Evolutionary conservation across 2,113 vertebrate genomes (phyloP).

Genomic region (Mustelus asterias): DNA sequence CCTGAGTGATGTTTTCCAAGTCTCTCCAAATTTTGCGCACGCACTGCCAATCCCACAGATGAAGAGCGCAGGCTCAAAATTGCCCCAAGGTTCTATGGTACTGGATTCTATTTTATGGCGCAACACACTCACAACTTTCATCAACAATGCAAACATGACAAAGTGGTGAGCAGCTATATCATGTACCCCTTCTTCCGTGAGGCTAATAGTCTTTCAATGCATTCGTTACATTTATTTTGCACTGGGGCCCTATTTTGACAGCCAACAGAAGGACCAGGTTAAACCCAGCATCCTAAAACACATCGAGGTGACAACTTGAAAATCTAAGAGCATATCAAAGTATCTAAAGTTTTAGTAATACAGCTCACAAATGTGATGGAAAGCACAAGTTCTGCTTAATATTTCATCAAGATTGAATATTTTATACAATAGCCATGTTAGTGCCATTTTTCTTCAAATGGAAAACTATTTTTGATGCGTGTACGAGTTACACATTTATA

Average conservation of each 20-base stretch:
- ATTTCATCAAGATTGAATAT: constrained; percentile 12
- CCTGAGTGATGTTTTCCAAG: no score
- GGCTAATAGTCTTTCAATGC: constrained; percentile 44
- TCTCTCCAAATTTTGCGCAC: no score
- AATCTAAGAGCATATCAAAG: neutral
- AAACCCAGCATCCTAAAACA: neutral
- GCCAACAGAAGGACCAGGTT: neutral
- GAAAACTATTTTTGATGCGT: neutral
- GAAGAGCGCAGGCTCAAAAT: no score
- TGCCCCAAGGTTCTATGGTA: constrained; percentile 37
- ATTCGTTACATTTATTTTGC: neutral
- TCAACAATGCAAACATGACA: constrained; percentile 75
- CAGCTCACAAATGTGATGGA: neutral
- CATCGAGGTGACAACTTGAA: neutral
- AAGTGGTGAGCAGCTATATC: constrained; percentile 80
- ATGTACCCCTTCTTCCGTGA: constrained; percentile 83
- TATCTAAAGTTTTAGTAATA: neutral
- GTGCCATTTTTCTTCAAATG: neutral
- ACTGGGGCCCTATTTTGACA: neutral
- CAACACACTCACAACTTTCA: constrained; percentile 67
- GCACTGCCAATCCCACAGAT: no score
- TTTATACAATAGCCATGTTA: constrained; percentile 29
- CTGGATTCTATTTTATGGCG: constrained; percentile 68
- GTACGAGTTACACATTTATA: neutral
- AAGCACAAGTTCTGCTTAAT: constrained; percentile 11